Percentiles rank a stretch among this genome's conserved stretches.
phyloP scores from a whole-genome alignment of 1,140 invertebrate genomes.

The Helicoverpa armigera region DNA sequence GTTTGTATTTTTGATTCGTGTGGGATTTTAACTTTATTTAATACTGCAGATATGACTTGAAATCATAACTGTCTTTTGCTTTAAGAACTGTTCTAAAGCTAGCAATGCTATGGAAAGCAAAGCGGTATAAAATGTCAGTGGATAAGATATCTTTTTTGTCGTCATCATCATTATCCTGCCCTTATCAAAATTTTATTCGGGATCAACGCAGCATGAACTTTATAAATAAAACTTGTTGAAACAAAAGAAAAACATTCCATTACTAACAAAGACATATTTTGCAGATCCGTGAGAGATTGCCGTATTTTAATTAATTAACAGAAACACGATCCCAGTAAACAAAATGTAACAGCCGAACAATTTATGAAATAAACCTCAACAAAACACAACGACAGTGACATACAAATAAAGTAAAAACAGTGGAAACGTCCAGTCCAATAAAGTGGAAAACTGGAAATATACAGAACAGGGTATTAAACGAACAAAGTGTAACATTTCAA shows the following conservation, averaged over 20 bases:
- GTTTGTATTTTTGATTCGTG: not conserved
- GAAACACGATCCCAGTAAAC: not conserved
- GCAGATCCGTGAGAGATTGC: no score
- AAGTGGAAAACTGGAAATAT: slow-evolving; percentile 50
- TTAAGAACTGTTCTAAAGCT: no score
- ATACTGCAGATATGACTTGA: not conserved
- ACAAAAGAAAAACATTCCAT: no score
- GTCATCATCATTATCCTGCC: no score
- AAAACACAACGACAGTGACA: slow-evolving; percentile 37
- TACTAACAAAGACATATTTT: no score
- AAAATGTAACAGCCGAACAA: slow-evolving; percentile 1
- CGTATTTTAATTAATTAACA: not conserved
- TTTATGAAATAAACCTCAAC: slow-evolving; percentile 36
- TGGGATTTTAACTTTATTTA: not conserved
- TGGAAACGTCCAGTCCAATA: slow-evolving; percentile 40
- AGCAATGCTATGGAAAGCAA: no score
- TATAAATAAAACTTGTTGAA: no score
- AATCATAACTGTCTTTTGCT: not conserved
- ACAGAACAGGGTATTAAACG: slow-evolving; percentile 36
- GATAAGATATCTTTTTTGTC: no score
- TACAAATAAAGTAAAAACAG: slow-evolving; percentile 49
- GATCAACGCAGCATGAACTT: no score
- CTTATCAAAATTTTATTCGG: no score
- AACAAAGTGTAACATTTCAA: slow-evolving; percentile 53
- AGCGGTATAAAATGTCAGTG: no score